phyloP scores from a whole-genome alignment of 2,888 invertebrate species.

The Monoplex corrugatus region DNA sequence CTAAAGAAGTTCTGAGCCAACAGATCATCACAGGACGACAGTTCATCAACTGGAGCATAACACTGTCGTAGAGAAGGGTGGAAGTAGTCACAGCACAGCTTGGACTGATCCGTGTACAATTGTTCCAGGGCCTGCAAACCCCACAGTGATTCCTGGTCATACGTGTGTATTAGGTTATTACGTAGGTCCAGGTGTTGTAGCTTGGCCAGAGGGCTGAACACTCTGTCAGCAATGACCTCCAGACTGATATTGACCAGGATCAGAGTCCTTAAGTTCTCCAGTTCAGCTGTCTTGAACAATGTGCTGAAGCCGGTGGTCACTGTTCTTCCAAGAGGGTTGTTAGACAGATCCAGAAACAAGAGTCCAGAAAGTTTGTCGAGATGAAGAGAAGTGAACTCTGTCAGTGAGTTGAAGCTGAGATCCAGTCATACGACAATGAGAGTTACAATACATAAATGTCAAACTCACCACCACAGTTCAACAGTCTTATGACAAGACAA shows the following conservation, averaged over 20 bases:
- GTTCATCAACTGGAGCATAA: constrained; percentile 38
- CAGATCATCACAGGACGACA: constrained; percentile 43
- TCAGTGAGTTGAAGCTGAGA: constrained; percentile 40
- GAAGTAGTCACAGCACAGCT: constrained; percentile 16
- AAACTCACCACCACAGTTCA: too few species aligned
- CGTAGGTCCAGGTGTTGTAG: not conserved
- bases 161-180: not conserved
- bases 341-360: not conserved
- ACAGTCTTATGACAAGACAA: too few species aligned
- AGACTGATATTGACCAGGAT: not conserved
- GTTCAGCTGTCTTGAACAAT: not conserved
- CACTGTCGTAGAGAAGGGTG: not conserved
- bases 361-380: constrained; percentile 30
- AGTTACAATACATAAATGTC: too few species aligned
- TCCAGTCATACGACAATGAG: too few species aligned
- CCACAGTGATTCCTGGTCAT: not conserved
- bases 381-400: not conserved
- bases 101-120: constrained; percentile 23
- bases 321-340: not conserved
- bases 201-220: not conserved
- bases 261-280: constrained; percentile 10
- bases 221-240: not conserved
- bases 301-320: not conserved
- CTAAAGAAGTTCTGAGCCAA: not conserved
- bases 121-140: not conserved